Evolutionary conservation across 2,113 vertebrate species (phyloP), one percentile per base, ranked within the genome.

Genomic region (Morone chrysops): DNA sequence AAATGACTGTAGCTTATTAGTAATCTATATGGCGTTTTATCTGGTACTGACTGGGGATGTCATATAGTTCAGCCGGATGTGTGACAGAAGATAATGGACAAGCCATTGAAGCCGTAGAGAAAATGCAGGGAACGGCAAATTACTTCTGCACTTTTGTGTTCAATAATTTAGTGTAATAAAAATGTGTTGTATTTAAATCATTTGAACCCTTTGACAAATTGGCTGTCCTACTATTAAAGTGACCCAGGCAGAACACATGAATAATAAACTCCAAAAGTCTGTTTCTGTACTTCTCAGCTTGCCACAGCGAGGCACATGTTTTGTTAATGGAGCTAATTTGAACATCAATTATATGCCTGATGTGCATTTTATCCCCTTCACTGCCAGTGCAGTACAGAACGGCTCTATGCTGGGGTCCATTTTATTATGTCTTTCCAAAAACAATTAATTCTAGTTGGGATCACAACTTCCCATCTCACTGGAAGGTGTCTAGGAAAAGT

Each of bases 1-100:
- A 61, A 71, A 47, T 68, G 47, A 40, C 77, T 72, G 18, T 50
- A 57, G 54, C 12, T 57, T 63, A 70, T 86, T 83, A 83, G 62
- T 77, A 69, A 68, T 25, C 38, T 9, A 38, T 56, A 48, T 25
- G 41, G 12, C 8, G 0, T 50, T 67, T 54, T n/a, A 20, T 74
- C 10, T 20, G 16, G 12, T 41, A 8, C 13, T 0, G 31, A 62
- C 71, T 22, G 38, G 1, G 47, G 54, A 3, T 48, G 40, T 81
- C 22, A 45, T 20, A 47, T 22, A 76, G 5, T 82, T 63, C 7
- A 61, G 45, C 45, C 2, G 18, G 11, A 51, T 60, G 45, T 68
- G 8, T 47, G 56, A 57, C 12, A 67, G 50, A 9, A 48, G n/a
- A 43, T 67, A 71, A 61, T 77, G 13, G 62, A 60, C 12, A 69